Base-by-base conservation (phyloP, 1,140 invertebrate genomes). In the Anadara kagoshimensis region DNA sequence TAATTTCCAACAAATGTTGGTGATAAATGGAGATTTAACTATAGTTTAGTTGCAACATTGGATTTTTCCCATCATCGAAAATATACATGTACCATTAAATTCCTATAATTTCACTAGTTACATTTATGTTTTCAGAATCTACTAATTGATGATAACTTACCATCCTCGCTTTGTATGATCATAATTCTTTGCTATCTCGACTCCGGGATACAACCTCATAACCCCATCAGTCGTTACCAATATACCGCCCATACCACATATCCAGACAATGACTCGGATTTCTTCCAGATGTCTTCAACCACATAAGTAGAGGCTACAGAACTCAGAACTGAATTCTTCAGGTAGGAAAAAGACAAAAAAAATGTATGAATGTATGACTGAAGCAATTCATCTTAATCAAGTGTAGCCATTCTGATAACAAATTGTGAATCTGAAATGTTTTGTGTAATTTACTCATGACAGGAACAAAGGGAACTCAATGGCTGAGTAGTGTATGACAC, bases 201-300 rank as follows among this genome's bases (percentile, higher is more conserved):
- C 62, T 18, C 58, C 69, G 1, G 69, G 69, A 26, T 58, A 72
- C 1, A 72, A 51, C 12, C 69, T 43, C 22, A 72, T 41, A 12
- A 47, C 41, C 1, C 69, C 69, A 47, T 72, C 69, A n/a, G 29
- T 20, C 49, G 69, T n/a, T 72, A 18, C 69, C 69, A 4, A 65
- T 22, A 41, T 72, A 72, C 11, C 69, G 26, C n/a, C 69, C 69
- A 72, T 41, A 72, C 51, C 10, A 58, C 54, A 58, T 29, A 65
- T 18, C 58, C 41, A 0, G 69, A 57, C 20, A 65, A 45, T 10
- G 58, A 43, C 14, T 45, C 11, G 26, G 26, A 51, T 12, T 44
- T 41, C 45, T 65, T 20, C 69, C 69, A 72, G 22, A 72, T 65
- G 18, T 49, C 44, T 26, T 72, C 69, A 1, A 62, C 69, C 16